Evolutionary conservation across 2,113 vertebrate species (phyloP).

Genomic region (human (Homo sapiens)): GRCh38 chr6:68544501-68545000

Average conservation of each 20-base stretch:
- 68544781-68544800: background rate
- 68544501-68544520: conserved; percentile 29
- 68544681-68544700: background rate
- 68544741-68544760: conserved; percentile 29
- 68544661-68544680: conserved; percentile 55
- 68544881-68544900: background rate
- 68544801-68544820: background rate
- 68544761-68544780: background rate
- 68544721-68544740: conserved; percentile 67
- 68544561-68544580: conserved; percentile 53
- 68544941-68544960: background rate
- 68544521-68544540: conserved; percentile 34
- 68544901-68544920: background rate
- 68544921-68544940: background rate
- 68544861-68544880: background rate
- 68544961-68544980: background rate
- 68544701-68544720: conserved; percentile 73
- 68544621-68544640: conserved; percentile 67
- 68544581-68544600: conserved; percentile 43
- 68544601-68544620: conserved; percentile 66
- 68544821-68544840: background rate
- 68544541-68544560: conserved; percentile 53
- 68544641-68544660: conserved; percentile 55
- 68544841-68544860: background rate
- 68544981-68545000: background rate